These are phyloP conservation scores for Brachystomella parvula DNA, from an alignment of 1,140 invertebrate genomes.

Conservation along the genomic window DNA sequence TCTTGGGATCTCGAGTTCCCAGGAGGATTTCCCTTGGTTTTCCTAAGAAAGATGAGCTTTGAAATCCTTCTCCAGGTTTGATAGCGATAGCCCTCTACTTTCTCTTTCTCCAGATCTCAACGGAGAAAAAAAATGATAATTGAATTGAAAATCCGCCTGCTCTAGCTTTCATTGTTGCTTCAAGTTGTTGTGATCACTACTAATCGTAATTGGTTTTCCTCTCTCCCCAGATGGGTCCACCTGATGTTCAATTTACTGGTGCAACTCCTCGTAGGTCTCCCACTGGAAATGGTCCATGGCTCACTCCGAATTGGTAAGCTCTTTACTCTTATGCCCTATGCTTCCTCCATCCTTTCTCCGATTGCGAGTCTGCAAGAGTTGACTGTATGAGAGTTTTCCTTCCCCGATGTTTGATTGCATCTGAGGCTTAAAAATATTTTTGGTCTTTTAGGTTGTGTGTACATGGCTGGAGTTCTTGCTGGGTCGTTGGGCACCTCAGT, in stretches of 20 bases:
- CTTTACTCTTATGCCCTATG: not conserved
- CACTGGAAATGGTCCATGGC: constrained; percentile 89
- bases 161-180: not conserved
- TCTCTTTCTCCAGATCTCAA: too few relatives aligned
- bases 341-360: not conserved
- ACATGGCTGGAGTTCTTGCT: constrained; percentile 86
- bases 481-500: constrained; percentile 68
- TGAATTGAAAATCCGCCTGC: not conserved
- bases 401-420: too few relatives aligned
- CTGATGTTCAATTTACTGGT: constrained; percentile 89
- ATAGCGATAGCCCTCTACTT: too few relatives aligned
- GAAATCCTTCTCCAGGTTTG: too few relatives aligned
- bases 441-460: constrained; percentile 58
- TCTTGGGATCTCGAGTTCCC: too few relatives aligned
- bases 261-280: constrained; percentile 80
- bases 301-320: constrained; percentile 47
- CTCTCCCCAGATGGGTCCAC: constrained; percentile 75
- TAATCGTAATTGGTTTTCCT: constrained; percentile 10
- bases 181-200: not conserved
- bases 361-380: too few relatives aligned
- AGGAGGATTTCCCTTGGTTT: not conserved
- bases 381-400: too few relatives aligned
- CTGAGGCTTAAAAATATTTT: too few relatives aligned
- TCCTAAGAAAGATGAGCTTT: not conserved
- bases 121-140: not conserved